These are phyloP conservation scores for Limnephilus auricula DNA, from an alignment of 2,888 invertebrate genomes.

Conservation along the genomic window DNA sequence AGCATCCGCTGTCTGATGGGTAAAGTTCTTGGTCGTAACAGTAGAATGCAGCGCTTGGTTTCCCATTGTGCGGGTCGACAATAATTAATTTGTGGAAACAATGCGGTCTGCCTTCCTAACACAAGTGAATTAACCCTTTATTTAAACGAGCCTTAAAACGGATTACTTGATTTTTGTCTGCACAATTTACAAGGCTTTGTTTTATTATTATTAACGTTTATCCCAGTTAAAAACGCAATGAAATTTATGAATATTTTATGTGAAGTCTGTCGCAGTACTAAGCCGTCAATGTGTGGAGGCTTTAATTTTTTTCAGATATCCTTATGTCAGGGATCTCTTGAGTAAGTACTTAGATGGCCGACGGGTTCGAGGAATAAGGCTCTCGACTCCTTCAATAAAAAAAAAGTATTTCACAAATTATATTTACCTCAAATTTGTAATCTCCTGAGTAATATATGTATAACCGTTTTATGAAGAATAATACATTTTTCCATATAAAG, in stretches of 20 bases:
- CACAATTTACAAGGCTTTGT: neutral
- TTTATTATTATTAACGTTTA: neutral
- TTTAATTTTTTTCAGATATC: no score
- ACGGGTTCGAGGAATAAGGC: no score
- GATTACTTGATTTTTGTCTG: neutral
- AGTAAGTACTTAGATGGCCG: no score
- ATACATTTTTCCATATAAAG: no score
- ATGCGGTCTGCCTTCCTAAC: neutral
- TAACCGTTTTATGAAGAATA: no score
- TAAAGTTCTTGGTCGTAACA: neutral
- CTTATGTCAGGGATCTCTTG: no score
- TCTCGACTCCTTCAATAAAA: no score
- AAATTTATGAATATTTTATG: neutral
- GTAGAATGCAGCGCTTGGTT: neutral
- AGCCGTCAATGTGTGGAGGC: no score
- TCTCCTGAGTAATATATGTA: no score
- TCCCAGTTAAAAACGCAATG: neutral
- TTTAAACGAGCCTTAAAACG: neutral
- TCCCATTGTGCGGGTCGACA: neutral
- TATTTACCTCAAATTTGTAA: no score
- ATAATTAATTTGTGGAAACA: neutral
- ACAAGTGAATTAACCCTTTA: neutral
- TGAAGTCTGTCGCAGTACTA: no score
- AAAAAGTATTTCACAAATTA: no score
- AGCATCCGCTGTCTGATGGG: neutral